A percentile compares a stretch with the other conserved stretches of the same genome.
These are phyloP conservation scores for Lepidurus couesii DNA, from an alignment of 1,140 invertebrate species.

Conservation along the genomic window DNA sequence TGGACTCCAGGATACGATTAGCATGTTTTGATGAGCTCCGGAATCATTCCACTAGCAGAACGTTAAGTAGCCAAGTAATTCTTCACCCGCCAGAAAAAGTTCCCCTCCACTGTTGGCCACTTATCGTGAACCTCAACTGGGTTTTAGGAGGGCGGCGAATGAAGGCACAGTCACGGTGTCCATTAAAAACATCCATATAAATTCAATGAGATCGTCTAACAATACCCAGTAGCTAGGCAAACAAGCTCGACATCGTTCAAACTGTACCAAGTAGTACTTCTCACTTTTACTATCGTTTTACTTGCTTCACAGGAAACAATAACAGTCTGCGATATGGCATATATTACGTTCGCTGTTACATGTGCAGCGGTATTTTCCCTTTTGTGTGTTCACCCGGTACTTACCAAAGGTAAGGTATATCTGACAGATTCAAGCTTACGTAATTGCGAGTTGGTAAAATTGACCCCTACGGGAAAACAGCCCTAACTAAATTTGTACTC, in stretches of 20 bases:
- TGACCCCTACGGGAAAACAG: too few species aligned
- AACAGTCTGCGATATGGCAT: too few species aligned
- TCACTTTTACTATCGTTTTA: neutral
- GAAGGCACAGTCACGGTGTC: neutral
- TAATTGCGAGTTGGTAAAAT: too few species aligned
- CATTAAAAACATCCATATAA: slow-evolving; percentile 13
- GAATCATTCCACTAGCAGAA: neutral
- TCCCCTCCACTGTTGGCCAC: neutral
- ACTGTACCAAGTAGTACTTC: neutral
- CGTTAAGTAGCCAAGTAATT: neutral
- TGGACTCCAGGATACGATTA: slow-evolving; percentile 3
- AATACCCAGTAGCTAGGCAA: slow-evolving; percentile 7
- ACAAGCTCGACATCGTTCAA: neutral
- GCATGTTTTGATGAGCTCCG: slow-evolving; percentile 18
- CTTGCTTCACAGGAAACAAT: neutral
- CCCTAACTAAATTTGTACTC: too few species aligned
- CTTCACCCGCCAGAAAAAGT: neutral
- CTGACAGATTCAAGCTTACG: too few species aligned
- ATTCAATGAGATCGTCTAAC: neutral
- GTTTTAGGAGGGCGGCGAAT: slow-evolving; percentile 5
- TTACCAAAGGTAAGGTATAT: too few species aligned
- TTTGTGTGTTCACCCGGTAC: too few species aligned
- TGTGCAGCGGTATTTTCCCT: too few species aligned
- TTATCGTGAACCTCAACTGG: neutral
- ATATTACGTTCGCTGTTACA: too few species aligned